Conservation (phyloP, 2,888 invertebrate genomes). For the Plusia festucae region DNA sequence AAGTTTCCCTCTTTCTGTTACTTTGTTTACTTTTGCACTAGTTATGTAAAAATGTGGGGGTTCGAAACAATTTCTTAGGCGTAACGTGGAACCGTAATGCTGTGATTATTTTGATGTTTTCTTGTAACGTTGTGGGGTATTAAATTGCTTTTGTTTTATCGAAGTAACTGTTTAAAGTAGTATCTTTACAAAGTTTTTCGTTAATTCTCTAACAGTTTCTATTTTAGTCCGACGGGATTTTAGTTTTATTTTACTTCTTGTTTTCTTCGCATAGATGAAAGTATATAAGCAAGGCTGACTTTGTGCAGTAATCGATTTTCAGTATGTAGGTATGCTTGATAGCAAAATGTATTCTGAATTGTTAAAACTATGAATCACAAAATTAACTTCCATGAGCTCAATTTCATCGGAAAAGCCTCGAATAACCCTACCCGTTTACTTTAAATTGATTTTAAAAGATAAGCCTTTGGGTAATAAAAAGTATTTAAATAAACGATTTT, state of each 20-base stretch:
- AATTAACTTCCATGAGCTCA: no score
- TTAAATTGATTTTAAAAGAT: no score
- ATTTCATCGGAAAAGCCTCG: no score
- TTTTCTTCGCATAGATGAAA: background rate
- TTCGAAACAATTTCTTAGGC: constrained; percentile 69
- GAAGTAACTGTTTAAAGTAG: constrained; percentile 1
- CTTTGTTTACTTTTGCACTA: constrained; percentile 86
- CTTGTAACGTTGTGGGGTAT: constrained; percentile 32
- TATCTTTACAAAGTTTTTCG: background rate
- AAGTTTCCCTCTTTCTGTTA: constrained; percentile 81
- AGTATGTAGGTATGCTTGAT: background rate
- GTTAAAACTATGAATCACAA: no score
- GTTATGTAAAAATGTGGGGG: constrained; percentile 79
- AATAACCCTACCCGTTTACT: no score
- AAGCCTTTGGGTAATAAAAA: no score
- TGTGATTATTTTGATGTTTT: constrained; percentile 60
- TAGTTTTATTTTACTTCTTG: background rate
- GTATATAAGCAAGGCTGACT: no score
- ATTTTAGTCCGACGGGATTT: background rate
- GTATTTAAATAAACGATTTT: no score
- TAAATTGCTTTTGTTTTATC: constrained; percentile 2
- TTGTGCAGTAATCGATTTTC: background rate
- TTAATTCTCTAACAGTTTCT: background rate
- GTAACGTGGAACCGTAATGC: constrained; percentile 63
- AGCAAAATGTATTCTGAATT: no score